Evolutionary conservation across 2,888 invertebrate genomes (phyloP), one percentile per base, ranked within the genome.

Genomic region (Eristalinus aeneus): DNA sequence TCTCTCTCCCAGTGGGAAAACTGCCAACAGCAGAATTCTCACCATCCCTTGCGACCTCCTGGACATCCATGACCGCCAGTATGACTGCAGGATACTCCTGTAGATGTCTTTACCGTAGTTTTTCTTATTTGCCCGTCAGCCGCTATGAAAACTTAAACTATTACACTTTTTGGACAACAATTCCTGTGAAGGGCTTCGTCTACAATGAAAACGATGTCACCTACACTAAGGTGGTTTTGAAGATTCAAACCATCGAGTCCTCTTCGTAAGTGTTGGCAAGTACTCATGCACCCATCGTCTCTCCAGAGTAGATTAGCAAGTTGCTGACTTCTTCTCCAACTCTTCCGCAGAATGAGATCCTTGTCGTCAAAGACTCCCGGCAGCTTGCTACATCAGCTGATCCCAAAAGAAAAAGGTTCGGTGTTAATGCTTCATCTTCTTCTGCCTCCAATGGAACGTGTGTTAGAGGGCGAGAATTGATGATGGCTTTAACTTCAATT

Each of bases 401-500:
- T 10, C 80, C 85, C 54, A 85, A 27, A 22, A 90, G 71, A 27
- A 90, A 87, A 74, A 89, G 89, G 58, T 89, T 90, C 12, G 89
- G 89, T 2, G 61, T 69, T 9, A 54, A 32, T 11, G 69, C 69
- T 11, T 69, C 27, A 54, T 60, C 20, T n/a, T 32, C 36, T 71
- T 71, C 58, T n/a, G 3, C 16, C 1, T 56, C 46, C 12, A 61
- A 9, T 1, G 71, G 12, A 27, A 72, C 32, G 20, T 61, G 31
- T 1, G 77, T 75, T 6, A 76, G 23, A n/a, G 75, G 77, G 10
- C 89, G 75, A 2, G 87, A 85, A 64, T 90, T 90, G 0, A 89
- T 88, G 4, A 89, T 73, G 27, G 71, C 73, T 68, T 88, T 80
- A n/a, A 76, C 80, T 58, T 83, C 88, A 1, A 68, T 32, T 10